A percentile compares a stretch with the other conserved stretches of the same genome.
Evolutionary conservation across 2,113 vertebrate species (phyloP).

Genomic region (Heterochromis multidens): DNA sequence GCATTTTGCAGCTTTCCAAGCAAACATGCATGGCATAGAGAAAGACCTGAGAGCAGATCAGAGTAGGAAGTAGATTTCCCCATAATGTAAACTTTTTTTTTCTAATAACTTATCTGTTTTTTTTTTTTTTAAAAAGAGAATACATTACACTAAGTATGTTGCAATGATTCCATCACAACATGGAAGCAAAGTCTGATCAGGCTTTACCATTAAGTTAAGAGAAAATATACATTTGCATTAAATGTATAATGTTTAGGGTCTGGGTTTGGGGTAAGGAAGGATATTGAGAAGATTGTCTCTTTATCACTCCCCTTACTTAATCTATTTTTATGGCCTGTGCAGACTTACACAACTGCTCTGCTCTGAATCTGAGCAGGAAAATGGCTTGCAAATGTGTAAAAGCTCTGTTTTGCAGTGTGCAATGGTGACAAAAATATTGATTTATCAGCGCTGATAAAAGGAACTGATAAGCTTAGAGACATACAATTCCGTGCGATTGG

Average conservation of each 20-base stretch:
- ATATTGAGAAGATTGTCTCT: background rate
- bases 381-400: background rate
- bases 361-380: background rate
- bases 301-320: background rate
- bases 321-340: background rate
- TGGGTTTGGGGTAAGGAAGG: background rate
- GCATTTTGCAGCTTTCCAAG: background rate
- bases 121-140: too few relatives aligned
- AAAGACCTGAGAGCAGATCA: background rate
- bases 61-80: background rate
- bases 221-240: background rate
- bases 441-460: background rate
- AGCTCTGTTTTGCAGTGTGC: background rate
- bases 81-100: background rate
- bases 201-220: too few relatives aligned
- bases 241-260: background rate
- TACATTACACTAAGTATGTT: background rate
- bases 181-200: background rate
- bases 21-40: constrained; percentile 1
- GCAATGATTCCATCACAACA: background rate
- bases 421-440: background rate
- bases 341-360: background rate
- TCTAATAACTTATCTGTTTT: too few relatives aligned
- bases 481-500: background rate
- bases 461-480: background rate